Evolutionary conservation across 2,888 invertebrate species (phyloP), one percentile per base, ranked within the genome.

Genomic region (Dryobotodes eremita): DNA sequence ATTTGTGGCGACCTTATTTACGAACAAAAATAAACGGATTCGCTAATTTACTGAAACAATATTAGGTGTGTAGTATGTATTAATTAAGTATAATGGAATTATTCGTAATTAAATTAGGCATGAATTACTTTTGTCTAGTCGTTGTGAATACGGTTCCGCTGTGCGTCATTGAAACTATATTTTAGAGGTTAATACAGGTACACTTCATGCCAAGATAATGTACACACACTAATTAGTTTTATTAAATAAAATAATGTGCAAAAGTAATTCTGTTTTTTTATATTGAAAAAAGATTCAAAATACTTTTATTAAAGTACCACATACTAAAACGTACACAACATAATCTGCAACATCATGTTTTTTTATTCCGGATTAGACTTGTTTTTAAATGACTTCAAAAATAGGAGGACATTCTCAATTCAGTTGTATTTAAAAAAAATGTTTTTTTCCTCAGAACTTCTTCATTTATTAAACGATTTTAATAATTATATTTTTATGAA

Each of bases 121-220:
- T 55, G 36, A 50, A 55, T 65, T 70, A 83, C 42, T 61, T 77
- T 74, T 61, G 70, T 75, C 7, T 59, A 31, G n/a, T 64, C 23
- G 20, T 62, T 61, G 42, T 76, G 31, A 42, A 68, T 50, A 83
- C n/a, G n/a, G 55, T 80, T 57, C 46, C 50, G 57, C 71, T 55
- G 66, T 75, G 70, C 77, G 82, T 80, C 75, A 81, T 84, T 88
- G 84, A 85, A 71, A 77, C 68, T 53, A 77, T 82, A 80, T 77
- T 81, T 78, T 78, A 71, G 74, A 50, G 48, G 55, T 79, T 64
- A 57, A 20, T 62, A 23, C 36, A 13, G 26, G 1, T 46, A 36
- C 13, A 55, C 26, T 55, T 55, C 8, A 20, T 20, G 20, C 8
- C 23, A 46, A 6, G 1, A 5, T 20, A 23, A n/a, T n/a, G 11